Evolutionary conservation across 1,140 invertebrate genomes (phyloP), one percentile per base, ranked within the genome.

Genomic region (Drosophila arawakana): DNA sequence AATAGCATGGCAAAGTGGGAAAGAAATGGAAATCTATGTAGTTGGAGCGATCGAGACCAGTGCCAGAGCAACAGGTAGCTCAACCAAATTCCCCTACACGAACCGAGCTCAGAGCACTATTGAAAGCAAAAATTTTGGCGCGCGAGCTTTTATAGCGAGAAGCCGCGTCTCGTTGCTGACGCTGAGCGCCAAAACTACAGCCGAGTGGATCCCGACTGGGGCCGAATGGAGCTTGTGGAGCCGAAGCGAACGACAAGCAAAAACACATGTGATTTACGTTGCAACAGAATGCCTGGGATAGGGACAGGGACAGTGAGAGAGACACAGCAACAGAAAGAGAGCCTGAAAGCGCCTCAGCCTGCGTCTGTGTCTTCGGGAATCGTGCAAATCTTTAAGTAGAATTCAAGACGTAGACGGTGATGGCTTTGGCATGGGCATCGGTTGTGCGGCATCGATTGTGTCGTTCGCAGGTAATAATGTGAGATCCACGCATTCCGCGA

Each of bases 381-480:
- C 71, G 76, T 65, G 50, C 50, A 74, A 78, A 88, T 80, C 83
- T 86, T 79, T 85, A 81, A 81, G 82, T 81, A 73, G 79, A 86
- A 85, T 81, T 86, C 63, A 83, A 89, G 44, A 60, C 50, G 55
- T 47, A 18, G 43, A 46, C 70, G 55, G 11, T 39, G 37, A 52
- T 18, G 70, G 25, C 47, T 25, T 61, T 60, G 55, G 49, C 57
- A 73, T 55, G 37, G 46, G 44, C 58, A 52, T 57, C 47, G 70
- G 39, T 63, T 66, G 73, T 41, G 59, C 78, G 84, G 84, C 80
- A 84, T 90, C 84, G 84, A 89, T 89, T 89, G 84, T 89, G 85
- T 89, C 85, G 84, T 89, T 89, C 80, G 85, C 84, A 89, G 84
- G 84, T 89, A 89, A 89, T 89, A 89, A 89, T 89, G 85, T 89